Percentiles rank a stretch among this genome's conserved stretches.
These are phyloP conservation scores for Conger conger DNA, from an alignment of 2,113 vertebrate genomes.

Conservation along the genomic window DNA sequence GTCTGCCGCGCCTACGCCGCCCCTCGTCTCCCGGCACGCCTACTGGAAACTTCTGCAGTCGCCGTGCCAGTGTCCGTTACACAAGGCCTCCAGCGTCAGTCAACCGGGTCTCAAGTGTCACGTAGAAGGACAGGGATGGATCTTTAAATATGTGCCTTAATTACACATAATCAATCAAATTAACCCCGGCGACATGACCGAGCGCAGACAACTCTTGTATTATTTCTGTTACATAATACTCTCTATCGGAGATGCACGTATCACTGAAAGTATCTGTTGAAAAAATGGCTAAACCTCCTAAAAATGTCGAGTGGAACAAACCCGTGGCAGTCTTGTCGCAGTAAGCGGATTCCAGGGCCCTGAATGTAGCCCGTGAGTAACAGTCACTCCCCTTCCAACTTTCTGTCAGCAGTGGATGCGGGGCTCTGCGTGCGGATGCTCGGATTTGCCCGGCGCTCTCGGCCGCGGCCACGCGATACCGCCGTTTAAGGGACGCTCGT, in stretches of 20 bases:
- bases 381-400: background rate
- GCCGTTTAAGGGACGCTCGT: background rate
- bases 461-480: slow-evolving; percentile 1
- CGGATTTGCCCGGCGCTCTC: too few relatives aligned
- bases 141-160: background rate
- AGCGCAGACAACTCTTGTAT: background rate
- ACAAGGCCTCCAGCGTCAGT: background rate
- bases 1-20: background rate
- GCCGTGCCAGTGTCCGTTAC: background rate
- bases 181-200: background rate
- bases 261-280: background rate
- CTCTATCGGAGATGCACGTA: background rate
- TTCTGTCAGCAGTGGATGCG: background rate
- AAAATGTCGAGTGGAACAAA: background rate
- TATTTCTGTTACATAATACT: background rate
- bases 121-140: background rate
- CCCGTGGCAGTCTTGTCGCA: background rate
- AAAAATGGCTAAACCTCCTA: background rate
- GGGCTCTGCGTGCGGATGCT: background rate
- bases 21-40: background rate
- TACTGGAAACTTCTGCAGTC: slow-evolving; percentile 1
- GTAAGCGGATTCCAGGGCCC: background rate
- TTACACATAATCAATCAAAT: background rate
- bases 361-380: too few relatives aligned
- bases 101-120: background rate